These are phyloP conservation scores for Bemisia tabaci DNA, from an alignment of 1,140 invertebrate genomes.

Conservation along the genomic window DNA sequence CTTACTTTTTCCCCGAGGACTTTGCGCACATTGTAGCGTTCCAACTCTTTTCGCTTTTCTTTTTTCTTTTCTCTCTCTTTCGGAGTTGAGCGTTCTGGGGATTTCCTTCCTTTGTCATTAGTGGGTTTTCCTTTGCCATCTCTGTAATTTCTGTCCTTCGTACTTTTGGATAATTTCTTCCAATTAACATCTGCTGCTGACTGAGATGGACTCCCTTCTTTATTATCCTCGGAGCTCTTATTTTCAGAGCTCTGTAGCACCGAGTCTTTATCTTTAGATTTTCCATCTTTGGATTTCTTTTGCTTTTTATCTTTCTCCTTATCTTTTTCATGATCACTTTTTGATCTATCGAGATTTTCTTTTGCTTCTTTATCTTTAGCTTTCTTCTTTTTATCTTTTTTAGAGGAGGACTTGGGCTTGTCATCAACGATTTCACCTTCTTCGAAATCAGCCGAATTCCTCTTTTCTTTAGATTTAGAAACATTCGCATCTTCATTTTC, in stretches of 20 bases:
- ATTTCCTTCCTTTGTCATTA: neutral
- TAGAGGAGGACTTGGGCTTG: conserved; percentile 28
- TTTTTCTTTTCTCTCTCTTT: conserved; percentile 37
- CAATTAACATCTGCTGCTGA: conserved; percentile 41
- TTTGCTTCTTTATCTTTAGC: conserved; percentile 31
- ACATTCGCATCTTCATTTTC: conserved; percentile 6
- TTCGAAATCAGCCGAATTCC: conserved; percentile 21
- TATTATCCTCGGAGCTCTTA: conserved; percentile 39
- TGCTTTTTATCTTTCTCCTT: conserved; percentile 40
- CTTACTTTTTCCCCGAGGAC: conserved; percentile 53
- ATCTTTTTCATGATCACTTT: conserved; percentile 34
- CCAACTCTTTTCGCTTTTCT: conserved; percentile 61
- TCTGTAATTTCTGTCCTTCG: conserved; percentile 67
- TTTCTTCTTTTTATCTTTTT: conserved; percentile 31
- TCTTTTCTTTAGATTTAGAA: conserved; percentile 2
- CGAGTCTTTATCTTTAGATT: conserved; percentile 31
- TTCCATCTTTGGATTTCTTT: conserved; percentile 32
- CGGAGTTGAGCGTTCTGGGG: conserved; percentile 13
- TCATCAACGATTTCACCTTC: conserved; percentile 40
- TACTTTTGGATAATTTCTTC: conserved; percentile 65
- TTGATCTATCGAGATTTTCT: conserved; percentile 28
- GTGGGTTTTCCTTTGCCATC: conserved; percentile 26
- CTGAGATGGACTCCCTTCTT: conserved; percentile 24
- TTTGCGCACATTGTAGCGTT: conserved; percentile 65
- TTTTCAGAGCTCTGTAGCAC: conserved; percentile 38